A percentile compares a stretch with the other conserved stretches of the same genome.
phyloP scores from a whole-genome alignment of 2,797 vertebrate species.

The Rhynchonycteris naso region DNA sequence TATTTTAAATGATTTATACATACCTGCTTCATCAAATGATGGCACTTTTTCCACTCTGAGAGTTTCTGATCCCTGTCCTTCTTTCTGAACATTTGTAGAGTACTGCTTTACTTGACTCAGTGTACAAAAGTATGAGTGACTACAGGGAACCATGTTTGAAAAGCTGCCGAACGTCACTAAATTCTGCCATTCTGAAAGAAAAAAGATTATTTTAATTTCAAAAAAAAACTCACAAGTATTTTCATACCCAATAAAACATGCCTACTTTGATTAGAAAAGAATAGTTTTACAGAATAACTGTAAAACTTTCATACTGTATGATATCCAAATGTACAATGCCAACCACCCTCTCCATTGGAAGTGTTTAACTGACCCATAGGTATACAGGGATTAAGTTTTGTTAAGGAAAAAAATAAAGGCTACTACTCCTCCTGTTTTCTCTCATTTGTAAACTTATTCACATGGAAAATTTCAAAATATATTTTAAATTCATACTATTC shows the following conservation, averaged over 20 bases:
- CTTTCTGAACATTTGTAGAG: slow-evolving; percentile 90
- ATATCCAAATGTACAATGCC: neutral
- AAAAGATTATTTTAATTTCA: slow-evolving; percentile 56
- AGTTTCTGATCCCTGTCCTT: slow-evolving; percentile 81
- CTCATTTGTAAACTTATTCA: slow-evolving; percentile 31
- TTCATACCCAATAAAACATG: slow-evolving; percentile 12
- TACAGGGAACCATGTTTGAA: slow-evolving; percentile 85
- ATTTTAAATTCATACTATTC: neutral
- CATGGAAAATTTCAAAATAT: neutral
- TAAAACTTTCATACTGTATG: neutral
- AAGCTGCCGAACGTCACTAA: slow-evolving; percentile 85
- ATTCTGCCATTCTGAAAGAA: slow-evolving; percentile 89
- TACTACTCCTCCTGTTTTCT: neutral
- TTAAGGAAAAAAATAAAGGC: neutral
- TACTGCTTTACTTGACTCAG: slow-evolving; percentile 90
- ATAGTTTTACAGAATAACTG: neutral
- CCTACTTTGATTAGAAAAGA: neutral
- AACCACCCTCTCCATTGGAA: neutral
- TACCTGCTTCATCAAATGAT: slow-evolving; percentile 80
- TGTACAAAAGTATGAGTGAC: slow-evolving; percentile 84
- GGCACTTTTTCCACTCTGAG: slow-evolving; percentile 64
- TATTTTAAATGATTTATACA: neutral
- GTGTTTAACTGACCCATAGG: neutral
- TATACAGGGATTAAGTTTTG: neutral
- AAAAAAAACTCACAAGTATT: neutral